Conservation (phyloP, 2,797 vertebrate genomes). For the Trachops cirrhosus region DNA sequence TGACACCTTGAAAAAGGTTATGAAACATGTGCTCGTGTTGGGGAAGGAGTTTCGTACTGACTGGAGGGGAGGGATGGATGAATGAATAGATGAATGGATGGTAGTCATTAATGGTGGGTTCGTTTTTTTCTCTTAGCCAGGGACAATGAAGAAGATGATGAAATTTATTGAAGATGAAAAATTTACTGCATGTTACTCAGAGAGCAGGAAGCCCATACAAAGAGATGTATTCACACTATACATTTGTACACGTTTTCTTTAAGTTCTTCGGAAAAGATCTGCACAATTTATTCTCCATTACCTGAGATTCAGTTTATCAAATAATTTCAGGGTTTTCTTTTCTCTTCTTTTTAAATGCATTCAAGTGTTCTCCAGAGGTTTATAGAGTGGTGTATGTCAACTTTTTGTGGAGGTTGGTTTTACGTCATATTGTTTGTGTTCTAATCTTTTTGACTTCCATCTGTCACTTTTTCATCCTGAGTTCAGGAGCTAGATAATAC, state of each 20-base stretch:
- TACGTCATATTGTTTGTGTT: not conserved
- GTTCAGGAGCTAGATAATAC: not conserved
- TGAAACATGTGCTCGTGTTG: not conserved
- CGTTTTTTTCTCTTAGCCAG: not conserved
- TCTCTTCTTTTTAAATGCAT: no score
- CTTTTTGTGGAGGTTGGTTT: not conserved
- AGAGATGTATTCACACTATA: not conserved
- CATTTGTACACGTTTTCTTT: not conserved
- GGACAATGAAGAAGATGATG: not conserved
- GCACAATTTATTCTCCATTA: not conserved
- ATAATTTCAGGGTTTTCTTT: not conserved
- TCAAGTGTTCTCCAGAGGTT: not conserved
- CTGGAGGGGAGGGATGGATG: not conserved
- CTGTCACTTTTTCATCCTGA: not conserved
- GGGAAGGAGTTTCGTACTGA: not conserved
- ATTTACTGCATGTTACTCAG: not conserved
- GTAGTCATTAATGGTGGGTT: not conserved
- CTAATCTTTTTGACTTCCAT: not conserved
- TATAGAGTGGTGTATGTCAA: not conserved
- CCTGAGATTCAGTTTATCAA: not conserved
- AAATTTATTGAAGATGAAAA: not conserved
- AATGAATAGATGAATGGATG: not conserved
- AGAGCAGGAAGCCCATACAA: not conserved
- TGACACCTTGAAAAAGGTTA: not conserved
- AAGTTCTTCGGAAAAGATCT: not conserved